These are phyloP conservation scores for Hyles euphorbiae DNA, from an alignment of 1,140 invertebrate genomes.

Conservation along the genomic window DNA sequence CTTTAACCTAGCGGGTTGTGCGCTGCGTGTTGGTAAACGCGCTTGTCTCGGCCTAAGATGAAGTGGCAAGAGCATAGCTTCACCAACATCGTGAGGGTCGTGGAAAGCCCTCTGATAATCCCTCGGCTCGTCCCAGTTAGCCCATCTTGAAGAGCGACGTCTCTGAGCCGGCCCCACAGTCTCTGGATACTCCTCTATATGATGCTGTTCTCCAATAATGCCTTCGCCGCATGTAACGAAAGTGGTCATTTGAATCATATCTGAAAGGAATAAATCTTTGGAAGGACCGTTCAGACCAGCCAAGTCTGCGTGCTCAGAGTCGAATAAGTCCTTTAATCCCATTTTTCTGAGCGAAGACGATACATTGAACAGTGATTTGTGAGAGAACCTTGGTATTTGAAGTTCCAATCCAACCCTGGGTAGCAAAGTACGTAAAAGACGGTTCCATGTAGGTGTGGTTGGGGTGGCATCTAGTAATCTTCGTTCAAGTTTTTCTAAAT, in stretches of 20 bases:
- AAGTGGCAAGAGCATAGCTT: constrained; percentile 78
- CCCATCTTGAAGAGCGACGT: constrained; percentile 55
- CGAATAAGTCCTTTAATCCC: constrained; percentile 87
- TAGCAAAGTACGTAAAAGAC: constrained; percentile 82
- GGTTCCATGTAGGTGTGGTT: constrained; percentile 83
- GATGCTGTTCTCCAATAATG: constrained; percentile 82
- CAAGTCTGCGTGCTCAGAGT: constrained; percentile 83
- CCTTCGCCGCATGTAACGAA: constrained; percentile 88
- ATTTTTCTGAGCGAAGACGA: constrained; percentile 85
- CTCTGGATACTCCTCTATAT: constrained; percentile 86
- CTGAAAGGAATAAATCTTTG: constrained; percentile 85
- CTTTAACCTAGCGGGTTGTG: constrained; percentile 79
- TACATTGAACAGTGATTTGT: constrained; percentile 86
- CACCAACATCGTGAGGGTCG: constrained; percentile 78
- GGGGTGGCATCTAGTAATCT: constrained; percentile 80
- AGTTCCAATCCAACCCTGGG: constrained; percentile 84
- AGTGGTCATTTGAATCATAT: constrained; percentile 86
- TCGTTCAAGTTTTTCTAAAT: constrained; percentile 82
- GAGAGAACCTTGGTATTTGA: constrained; percentile 89
- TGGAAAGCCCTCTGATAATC: constrained; percentile 78
- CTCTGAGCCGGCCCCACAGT: constrained; percentile 66
- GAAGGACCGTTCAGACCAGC: constrained; percentile 84
- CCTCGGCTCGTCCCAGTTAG: constrained; percentile 65
- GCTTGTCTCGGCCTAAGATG: constrained; percentile 82
- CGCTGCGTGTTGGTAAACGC: constrained; percentile 77